These are phyloP conservation scores for Python bivittatus DNA, from an alignment of 2,113 vertebrate genomes.

Conservation along the genomic window DNA sequence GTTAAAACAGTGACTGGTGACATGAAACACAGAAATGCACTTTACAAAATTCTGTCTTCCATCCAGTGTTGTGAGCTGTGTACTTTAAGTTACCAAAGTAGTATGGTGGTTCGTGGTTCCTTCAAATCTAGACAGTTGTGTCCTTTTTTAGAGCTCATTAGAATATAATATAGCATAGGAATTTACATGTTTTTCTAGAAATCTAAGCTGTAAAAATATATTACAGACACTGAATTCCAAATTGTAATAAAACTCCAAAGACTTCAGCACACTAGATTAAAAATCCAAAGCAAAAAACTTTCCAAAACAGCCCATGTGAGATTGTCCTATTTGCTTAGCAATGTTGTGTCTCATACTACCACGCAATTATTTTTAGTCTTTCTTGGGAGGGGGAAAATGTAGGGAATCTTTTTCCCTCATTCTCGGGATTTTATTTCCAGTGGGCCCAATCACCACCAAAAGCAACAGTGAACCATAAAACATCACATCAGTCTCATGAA, in stretches of 20 bases:
- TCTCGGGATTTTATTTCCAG: too few species aligned
- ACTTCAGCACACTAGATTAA: background rate
- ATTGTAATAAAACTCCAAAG: background rate
- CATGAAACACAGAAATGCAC: background rate
- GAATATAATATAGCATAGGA: constrained; percentile 21
- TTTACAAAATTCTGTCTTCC: constrained; percentile 18
- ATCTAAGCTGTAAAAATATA: background rate
- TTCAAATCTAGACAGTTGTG: constrained; percentile 31
- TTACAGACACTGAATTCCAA: background rate
- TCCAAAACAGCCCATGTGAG: background rate
- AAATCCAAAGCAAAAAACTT: background rate
- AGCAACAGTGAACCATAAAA: too few species aligned
- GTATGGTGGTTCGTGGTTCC: constrained; percentile 39
- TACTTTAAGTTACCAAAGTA: constrained; percentile 37
- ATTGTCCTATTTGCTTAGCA: background rate
- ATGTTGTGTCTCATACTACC: background rate
- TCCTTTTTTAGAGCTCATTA: background rate
- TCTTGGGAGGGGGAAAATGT: too few species aligned
- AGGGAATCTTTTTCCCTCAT: too few species aligned
- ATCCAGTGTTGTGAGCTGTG: background rate
- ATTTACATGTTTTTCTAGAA: background rate
- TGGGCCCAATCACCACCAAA: too few species aligned
- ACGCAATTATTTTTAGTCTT: background rate
- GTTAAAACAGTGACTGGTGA: background rate
- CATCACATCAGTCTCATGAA: too few species aligned